A percentile compares a stretch with the other conserved stretches of the same genome.
Conservation (phyloP, 1,140 invertebrate species). For the Drosophila leontia region DNA sequence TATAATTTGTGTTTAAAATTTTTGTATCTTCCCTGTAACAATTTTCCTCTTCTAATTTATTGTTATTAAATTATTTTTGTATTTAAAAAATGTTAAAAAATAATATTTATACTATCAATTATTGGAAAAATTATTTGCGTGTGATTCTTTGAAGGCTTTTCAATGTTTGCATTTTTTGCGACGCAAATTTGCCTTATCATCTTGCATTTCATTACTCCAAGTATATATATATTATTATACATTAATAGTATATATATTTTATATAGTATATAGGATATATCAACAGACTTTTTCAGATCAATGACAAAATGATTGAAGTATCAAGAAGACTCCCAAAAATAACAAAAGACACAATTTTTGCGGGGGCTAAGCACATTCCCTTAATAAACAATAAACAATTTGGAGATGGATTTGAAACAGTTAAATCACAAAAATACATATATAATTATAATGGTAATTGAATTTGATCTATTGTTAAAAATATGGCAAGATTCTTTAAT, state of each 20-base stretch:
- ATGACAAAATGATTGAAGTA: not conserved
- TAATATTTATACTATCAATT: not conserved
- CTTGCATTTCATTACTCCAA: slow-evolving; percentile 8
- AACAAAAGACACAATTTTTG: slow-evolving; percentile 21
- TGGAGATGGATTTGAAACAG: slow-evolving; percentile 1
- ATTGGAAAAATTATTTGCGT: not conserved
- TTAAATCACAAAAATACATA: not conserved
- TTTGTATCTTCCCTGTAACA: no score
- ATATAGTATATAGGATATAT: not conserved
- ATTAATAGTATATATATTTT: not conserved
- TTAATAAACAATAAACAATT: slow-evolving; percentile 10
- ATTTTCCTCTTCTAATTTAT: no score
- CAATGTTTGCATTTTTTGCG: slow-evolving; percentile 34
- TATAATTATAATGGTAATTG: slow-evolving; percentile 1
- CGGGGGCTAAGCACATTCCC: slow-evolving; percentile 8
- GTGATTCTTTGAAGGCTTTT: slow-evolving; percentile 14
- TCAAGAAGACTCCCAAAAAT: not conserved
- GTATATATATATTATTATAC: not conserved
- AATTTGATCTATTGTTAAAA: not conserved
- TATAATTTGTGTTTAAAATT: no score
- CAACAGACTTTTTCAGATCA: slow-evolving; percentile 1
- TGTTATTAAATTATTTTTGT: no score
- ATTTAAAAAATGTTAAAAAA: not conserved
- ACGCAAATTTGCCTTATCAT: slow-evolving; percentile 29
- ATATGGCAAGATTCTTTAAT: not conserved